A percentile compares a stretch with the other conserved stretches of the same genome.
phyloP scores from a whole-genome alignment of 1,140 invertebrate species.

The Thalassaphorura encarpata region DNA sequence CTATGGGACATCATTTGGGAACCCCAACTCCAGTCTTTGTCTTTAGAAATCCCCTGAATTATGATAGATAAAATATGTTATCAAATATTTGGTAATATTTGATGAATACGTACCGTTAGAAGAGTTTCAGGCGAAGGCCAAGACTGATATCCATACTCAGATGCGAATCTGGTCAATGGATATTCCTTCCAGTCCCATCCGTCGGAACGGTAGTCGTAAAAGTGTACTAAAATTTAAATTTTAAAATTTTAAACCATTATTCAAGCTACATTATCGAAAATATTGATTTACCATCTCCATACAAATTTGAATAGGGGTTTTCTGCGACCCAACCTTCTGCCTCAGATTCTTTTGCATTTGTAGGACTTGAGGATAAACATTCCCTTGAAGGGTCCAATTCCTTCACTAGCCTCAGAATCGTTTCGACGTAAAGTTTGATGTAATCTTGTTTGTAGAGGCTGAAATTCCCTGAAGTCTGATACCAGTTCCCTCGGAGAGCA shows the following conservation, averaged over 20 bases:
- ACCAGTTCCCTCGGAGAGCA: conserved; percentile 64
- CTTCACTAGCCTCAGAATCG: conserved; percentile 56
- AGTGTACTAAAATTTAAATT: conserved; percentile 48
- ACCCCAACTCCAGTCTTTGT: conserved; percentile 49
- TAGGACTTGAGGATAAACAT: conserved; percentile 81
- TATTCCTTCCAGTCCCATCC: conserved; percentile 68
- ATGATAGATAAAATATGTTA: too few relatives aligned
- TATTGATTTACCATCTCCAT: conserved; percentile 61
- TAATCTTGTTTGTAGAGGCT: conserved; percentile 67
- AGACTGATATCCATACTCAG: conserved; percentile 93
- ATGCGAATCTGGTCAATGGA: conserved; percentile 75
- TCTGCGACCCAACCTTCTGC: conserved; percentile 60
- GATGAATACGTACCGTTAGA: background rate
- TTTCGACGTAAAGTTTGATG: conserved; percentile 68
- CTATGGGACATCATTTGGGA: conserved; percentile 58
- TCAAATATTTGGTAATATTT: background rate
- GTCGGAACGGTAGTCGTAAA: conserved; percentile 75
- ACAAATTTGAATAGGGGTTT: conserved; percentile 65
- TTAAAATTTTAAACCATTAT: background rate
- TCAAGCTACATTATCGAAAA: background rate
- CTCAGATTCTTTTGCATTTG: conserved; percentile 70
- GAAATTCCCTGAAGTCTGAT: conserved; percentile 49
- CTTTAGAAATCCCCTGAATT: background rate
- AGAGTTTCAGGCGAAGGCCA: conserved; percentile 49
- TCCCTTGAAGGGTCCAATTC: conserved; percentile 51